Conservation (phyloP, 2,888 invertebrate genomes). For the Phortica okadai region DNA sequence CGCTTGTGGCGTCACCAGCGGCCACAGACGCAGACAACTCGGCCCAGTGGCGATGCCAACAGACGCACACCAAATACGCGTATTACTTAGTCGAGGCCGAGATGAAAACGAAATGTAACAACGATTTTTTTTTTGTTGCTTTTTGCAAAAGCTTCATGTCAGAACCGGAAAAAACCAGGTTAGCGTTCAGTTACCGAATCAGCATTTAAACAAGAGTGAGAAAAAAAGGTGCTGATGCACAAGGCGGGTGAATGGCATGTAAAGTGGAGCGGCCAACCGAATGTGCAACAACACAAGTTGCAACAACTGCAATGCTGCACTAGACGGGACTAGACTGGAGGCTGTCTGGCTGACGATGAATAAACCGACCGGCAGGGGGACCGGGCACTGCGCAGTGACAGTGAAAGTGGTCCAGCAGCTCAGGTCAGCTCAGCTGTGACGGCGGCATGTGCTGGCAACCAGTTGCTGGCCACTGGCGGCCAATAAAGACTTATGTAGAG, state of each 20-base stretch:
- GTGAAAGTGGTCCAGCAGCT: constrained; percentile 63
- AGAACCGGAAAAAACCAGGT: constrained; percentile 33
- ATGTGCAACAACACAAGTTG: constrained; percentile 22
- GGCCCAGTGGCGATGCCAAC: background rate
- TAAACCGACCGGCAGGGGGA: background rate
- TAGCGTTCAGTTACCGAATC: constrained; percentile 25
- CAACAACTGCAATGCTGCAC: constrained; percentile 33
- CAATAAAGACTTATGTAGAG: constrained; percentile 1
- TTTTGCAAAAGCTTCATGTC: constrained; percentile 12
- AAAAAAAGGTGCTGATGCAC: constrained; percentile 14
- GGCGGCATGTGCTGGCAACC: constrained; percentile 12
- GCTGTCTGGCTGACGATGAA: background rate
- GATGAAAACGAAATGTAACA: constrained; percentile 23
- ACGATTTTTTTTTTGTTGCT: background rate
- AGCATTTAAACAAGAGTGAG: constrained; percentile 2
- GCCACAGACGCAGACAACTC: background rate
- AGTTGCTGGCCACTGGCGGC: constrained; percentile 18
- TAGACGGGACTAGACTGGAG: constrained; percentile 11
- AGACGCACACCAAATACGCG: constrained; percentile 17
- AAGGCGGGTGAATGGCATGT: constrained; percentile 21
- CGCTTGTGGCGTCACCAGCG: constrained; percentile 13
- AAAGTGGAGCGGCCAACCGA: constrained; percentile 16
- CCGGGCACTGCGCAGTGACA: constrained; percentile 52
- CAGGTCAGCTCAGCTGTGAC: constrained; percentile 12
- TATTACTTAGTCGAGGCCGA: constrained; percentile 12